Conservation (phyloP, 1,140 invertebrate genomes). For the Mercenaria mercenaria region DNA sequence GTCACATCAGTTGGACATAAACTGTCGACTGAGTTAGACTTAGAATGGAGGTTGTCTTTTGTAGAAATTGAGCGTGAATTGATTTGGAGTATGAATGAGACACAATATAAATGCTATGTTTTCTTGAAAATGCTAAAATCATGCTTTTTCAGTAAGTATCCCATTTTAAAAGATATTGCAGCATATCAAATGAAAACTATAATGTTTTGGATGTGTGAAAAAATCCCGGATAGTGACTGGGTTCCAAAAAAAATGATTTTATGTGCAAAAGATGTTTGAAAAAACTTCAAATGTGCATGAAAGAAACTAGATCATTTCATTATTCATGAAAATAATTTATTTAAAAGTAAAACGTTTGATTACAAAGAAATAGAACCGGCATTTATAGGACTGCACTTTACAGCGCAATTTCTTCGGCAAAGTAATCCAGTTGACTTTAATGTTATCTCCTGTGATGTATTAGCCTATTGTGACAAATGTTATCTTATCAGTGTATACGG, state of each 20-base stretch:
- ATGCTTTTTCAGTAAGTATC: neutral
- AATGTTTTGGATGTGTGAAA: neutral
- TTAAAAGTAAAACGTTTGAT: neutral
- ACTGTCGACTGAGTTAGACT: neutral
- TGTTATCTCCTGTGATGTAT: neutral
- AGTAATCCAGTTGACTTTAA: neutral
- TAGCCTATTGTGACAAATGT: neutral
- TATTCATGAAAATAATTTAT: neutral
- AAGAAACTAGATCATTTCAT: neutral
- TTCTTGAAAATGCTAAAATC: neutral
- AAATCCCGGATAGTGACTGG: neutral
- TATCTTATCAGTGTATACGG: neutral
- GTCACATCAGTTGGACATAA: neutral
- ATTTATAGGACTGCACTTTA: neutral
- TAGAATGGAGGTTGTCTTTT: neutral
- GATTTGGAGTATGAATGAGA: neutral
- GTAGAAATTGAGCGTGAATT: neutral
- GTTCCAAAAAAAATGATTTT: neutral
- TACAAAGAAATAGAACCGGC: neutral
- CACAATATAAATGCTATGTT: neutral
- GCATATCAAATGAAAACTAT: neutral
- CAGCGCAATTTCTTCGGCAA: neutral
- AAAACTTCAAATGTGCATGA: neutral
- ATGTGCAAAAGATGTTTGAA: neutral
- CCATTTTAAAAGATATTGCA: neutral